Evolutionary conservation across 2,797 vertebrate species (phyloP), one percentile per base, ranked within the genome.

Genomic region (Parauchenoglanis punctatus): DNA sequence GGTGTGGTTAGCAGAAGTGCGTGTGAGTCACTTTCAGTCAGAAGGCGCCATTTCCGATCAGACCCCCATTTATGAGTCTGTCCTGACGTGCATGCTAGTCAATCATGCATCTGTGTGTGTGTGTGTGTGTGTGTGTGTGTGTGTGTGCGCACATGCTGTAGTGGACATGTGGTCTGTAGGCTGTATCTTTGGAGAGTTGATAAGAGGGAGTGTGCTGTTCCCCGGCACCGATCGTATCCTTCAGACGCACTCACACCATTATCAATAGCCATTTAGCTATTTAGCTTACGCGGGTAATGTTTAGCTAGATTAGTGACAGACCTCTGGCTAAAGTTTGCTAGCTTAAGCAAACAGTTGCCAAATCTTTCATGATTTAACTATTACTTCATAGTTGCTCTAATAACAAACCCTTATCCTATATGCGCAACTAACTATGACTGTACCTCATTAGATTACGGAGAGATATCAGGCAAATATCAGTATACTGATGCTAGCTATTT

Each of bases 161-260:
- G 98, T 99, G 97, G 98, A 99, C 97, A 99, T 99, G 97, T 99
- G 98, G 98, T 99, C 98, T 96, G 96, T 98, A 92, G 98, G 98
- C 96, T 99, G 98, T 97, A 99, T 99, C 97, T 98, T 98, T 98
- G 98, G 98, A 95, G 98, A 99, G 95, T 97, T 99, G 96, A 97
- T 99, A 96, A 99, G 97, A 98, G 98, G 98, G 93, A 97, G 96
- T 92, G 98, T 99, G 95, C 96, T 99, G 94, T 99, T 99, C 95
- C 97, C 97, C 86, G 98, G 98, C 94, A 99, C 96, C 92, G 98
- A 99, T 96, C 98, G 97, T 99, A 99, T 99, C 98, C 98, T 99
- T 99, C 49, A 40, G 23, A 81, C 10, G 8, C 76, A 72, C 63
- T 40, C 54, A 77, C 18, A 44, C 35, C 11, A 3, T 20, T 78